A percentile compares a stretch with the other conserved stretches of the same genome.
These are phyloP conservation scores for Telmatochromis bifrenatus DNA, from an alignment of 2,113 vertebrate species.

Conservation along the genomic window DNA sequence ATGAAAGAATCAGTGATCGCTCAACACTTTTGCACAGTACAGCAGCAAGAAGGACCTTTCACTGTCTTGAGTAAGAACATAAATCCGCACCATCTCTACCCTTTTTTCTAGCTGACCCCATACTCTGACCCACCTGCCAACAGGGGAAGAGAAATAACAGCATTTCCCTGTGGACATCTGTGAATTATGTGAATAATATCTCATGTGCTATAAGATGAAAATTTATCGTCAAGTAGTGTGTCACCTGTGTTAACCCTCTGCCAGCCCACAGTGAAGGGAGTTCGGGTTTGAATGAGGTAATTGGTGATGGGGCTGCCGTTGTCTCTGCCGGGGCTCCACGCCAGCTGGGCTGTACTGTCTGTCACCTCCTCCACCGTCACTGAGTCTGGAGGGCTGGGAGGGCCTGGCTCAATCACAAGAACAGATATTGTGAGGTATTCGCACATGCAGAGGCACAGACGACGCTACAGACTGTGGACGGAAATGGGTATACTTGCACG, in stretches of 20 bases:
- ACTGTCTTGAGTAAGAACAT: not conserved
- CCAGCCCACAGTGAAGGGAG: constrained; percentile 91
- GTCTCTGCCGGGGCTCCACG: constrained; percentile 84
- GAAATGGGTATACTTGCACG: not conserved
- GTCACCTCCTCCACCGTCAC: constrained; percentile 89
- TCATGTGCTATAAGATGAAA: not conserved
- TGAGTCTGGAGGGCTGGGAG: constrained; percentile 80
- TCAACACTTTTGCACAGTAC: not conserved
- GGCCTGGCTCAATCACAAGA: constrained; percentile 70
- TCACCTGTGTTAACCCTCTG: constrained; percentile 86
- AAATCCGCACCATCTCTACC: not conserved
- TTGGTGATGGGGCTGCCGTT: constrained; percentile 84
- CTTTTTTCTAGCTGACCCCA: constrained; percentile 4
- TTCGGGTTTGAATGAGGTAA: constrained; percentile 84
- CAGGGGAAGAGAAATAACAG: not conserved
- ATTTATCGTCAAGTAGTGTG: not conserved
- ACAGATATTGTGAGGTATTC: constrained; percentile 38
- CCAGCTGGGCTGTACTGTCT: constrained; percentile 84
- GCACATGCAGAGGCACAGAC: not conserved
- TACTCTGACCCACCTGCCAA: not conserved
- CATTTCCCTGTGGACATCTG: not conserved
- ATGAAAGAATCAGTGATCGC: not conserved
- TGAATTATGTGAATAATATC: constrained; percentile 1
- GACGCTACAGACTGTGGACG: not conserved
- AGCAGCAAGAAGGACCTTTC: not conserved